Percentiles rank a stretch among this genome's conserved stretches.
These are phyloP conservation scores for Liposcelis brunnea DNA, from an alignment of 2,888 invertebrate species.

Conservation along the genomic window DNA sequence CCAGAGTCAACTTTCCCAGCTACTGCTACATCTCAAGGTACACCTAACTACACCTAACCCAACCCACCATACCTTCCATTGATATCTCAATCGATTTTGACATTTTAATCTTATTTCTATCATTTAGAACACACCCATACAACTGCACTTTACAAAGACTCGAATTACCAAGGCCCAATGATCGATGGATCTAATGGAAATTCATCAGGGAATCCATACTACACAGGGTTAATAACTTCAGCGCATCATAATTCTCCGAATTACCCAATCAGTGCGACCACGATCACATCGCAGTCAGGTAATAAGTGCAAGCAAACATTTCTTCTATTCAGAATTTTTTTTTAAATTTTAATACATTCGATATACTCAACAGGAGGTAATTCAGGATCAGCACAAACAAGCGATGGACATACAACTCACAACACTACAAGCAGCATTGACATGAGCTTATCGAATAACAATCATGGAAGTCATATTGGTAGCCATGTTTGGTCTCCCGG, in stretches of 20 bases:
- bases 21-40: conserved; percentile 16
- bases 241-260: conserved; percentile 5
- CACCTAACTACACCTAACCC: conserved; percentile 7
- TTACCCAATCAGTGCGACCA: conserved; percentile 1
- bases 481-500: conserved; percentile 6
- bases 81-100: not conserved
- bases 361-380: not conserved
- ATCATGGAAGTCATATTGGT: not conserved
- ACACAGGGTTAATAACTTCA: not conserved
- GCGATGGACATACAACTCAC: not conserved
- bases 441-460: conserved; percentile 2
- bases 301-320: not conserved
- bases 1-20: conserved; percentile 18
- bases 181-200: conserved; percentile 5
- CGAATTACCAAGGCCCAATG: conserved; percentile 1
- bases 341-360: not conserved
- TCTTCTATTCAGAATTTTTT: not conserved
- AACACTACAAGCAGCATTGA: not conserved
- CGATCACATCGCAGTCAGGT: conserved; percentile 3
- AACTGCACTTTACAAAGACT: conserved; percentile 1
- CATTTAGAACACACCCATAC: conserved; percentile 1
- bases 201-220: not conserved
- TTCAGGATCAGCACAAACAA: not conserved
- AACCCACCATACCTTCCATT: not conserved
- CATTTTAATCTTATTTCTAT: not conserved